These are phyloP conservation scores for Euplexia lucipara DNA, from an alignment of 2,888 invertebrate genomes.

Conservation along the genomic window DNA sequence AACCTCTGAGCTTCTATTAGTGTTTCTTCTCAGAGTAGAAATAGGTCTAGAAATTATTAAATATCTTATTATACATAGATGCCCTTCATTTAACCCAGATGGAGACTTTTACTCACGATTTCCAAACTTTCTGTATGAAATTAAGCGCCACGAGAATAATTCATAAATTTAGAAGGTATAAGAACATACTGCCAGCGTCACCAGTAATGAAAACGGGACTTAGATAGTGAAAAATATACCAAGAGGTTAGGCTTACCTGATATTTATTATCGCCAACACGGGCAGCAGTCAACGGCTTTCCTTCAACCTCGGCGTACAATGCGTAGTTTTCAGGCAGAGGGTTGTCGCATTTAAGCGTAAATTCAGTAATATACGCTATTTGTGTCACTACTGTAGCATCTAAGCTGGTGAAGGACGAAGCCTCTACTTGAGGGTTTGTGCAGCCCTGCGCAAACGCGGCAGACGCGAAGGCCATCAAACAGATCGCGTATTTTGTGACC, in stretches of 20 bases:
- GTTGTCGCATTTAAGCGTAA: constrained; percentile 95
- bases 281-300: constrained; percentile 96
- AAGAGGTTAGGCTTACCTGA: constrained; percentile 92
- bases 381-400: constrained; percentile 97
- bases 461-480: constrained; percentile 75
- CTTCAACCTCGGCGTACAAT: constrained; percentile 97
- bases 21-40: too few relatives aligned
- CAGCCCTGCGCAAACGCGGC: constrained; percentile 79
- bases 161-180: neutral
- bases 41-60: too few relatives aligned
- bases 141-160: neutral
- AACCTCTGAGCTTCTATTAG: too few relatives aligned
- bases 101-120: neutral
- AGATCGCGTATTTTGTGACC: constrained; percentile 83
- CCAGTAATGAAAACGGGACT: constrained; percentile 5
- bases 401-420: constrained; percentile 97
- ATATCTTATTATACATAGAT: neutral
- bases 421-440: constrained; percentile 92
- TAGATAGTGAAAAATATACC: neutral
- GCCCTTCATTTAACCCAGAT: constrained; percentile 15
- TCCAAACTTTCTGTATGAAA: constrained; percentile 25
- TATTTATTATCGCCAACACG: constrained; percentile 94
- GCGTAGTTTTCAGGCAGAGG: constrained; percentile 92
- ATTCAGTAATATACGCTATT: constrained; percentile 98
- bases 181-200: constrained; percentile 4